Percentiles rank a stretch among this genome's conserved stretches.
Evolutionary conservation across 1,140 invertebrate species (phyloP).

Genomic region (Bathynomus jamesi): DNA sequence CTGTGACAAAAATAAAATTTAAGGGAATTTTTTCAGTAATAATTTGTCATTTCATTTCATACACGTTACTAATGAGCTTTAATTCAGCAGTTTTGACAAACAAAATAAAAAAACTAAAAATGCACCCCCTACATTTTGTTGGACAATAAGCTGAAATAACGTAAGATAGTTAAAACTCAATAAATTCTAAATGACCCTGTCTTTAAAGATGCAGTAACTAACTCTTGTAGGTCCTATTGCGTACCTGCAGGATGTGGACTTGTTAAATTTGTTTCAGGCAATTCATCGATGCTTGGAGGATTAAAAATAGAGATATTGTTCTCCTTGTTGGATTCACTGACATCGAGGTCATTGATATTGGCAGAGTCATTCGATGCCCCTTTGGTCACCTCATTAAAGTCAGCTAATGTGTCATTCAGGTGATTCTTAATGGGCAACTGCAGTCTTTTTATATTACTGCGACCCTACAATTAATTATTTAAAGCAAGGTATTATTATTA

Average conservation of each 20-base stretch:
- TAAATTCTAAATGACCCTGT: no score
- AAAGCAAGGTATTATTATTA: neutral
- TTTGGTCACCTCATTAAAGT: slow-evolving; percentile 39
- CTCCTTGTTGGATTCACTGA: slow-evolving; percentile 6
- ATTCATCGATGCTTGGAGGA: slow-evolving; percentile 21
- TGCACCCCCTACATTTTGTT: no score
- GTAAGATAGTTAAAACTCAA: no score
- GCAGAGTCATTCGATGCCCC: slow-evolving; percentile 10
- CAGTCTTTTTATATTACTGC: slow-evolving; percentile 27
- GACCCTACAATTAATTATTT: slow-evolving; percentile 19
- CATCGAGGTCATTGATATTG: slow-evolving; percentile 13
- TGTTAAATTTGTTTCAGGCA: slow-evolving; percentile 13
- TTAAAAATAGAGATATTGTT: slow-evolving; percentile 16
- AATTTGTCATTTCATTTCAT: no score
- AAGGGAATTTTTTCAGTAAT: no score
- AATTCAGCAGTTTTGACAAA: no score
- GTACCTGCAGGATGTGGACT: slow-evolving; percentile 44
- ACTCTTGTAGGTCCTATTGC: no score
- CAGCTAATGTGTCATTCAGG: slow-evolving; percentile 42
- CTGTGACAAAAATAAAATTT: no score
- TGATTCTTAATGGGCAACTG: slow-evolving; percentile 16
- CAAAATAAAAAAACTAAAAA: no score
- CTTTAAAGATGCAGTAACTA: no score
- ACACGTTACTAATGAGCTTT: no score
- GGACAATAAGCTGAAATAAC: no score